Base-by-base conservation (phyloP, 1,140 invertebrate species). In the Diachasma alloeum region DNA sequence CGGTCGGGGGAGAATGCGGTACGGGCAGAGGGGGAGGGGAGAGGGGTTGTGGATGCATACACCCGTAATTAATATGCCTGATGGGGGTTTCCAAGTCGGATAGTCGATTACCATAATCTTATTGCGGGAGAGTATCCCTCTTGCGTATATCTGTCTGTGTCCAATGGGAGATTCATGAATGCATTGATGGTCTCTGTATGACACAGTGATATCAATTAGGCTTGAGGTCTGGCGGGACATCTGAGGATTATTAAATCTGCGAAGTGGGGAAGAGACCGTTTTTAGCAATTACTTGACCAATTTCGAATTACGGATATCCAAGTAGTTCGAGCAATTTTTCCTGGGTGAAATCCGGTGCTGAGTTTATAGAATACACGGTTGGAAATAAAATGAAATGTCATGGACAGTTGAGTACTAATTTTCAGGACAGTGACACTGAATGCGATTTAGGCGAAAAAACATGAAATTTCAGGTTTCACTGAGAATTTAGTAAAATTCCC, bases 91-190 rank as follows among this genome's bases (percentile, higher is more conserved):
- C 83, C 85, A 87, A 88, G 86, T 87, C 85, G 86, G 79, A 83
- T 84, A 86, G 85, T 87, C 84, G 86, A 88, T 88, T 87, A 87
- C 86, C 84, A 87, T 88, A 88, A 88, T 87, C 86, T 87, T 82
- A 83, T 87, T 87, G 84, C 81, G 82, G 78, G 68, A 46, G 68
- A 26, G 10, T 53, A n/a, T 56, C 63, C 56, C 19, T 19, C 39
- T 19, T n/a, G 36, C 31, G n/a, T 78, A 78, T 80, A 81, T 42
- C 76, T 81, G 83, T 83, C 86, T 79, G 79, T 75, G 79, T 73
- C 81, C 59, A 63, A 24, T 63, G 59, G 24, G 5, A 26, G 59
- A 63, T 63, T 63, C 59, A 63, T 63, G 59, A 63, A 63, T 63
- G 59, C 59, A 31, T 24, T 26, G 19, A 63, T 63, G 80, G 79